Evolutionary conservation across 1,140 invertebrate species (phyloP), one percentile per base, ranked within the genome.

Genomic region (Pollicipes pollicipes): DNA sequence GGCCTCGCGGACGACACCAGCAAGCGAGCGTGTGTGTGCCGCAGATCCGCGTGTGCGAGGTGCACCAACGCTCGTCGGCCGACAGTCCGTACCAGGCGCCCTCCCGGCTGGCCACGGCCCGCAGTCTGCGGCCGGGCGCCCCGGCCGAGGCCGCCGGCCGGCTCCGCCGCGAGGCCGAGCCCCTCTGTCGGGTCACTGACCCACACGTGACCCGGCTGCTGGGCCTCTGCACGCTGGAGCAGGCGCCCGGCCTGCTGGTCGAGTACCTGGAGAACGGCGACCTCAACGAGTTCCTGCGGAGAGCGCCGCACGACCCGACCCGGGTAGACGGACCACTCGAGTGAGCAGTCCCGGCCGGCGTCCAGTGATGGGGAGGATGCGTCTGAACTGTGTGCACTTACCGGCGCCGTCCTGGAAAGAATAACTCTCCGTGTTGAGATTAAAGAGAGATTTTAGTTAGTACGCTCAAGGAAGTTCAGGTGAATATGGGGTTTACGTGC

Each of bases 121-220:
- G 72, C 63, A 68, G 29, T 35, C 71, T 73, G 31, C 69, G 70
- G 27, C n/a, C 31, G 6, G 63, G 24, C 0, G 73, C 68, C 24
- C 67, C 68, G 17, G 66, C 70, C n/a, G 30, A 45, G 4, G 35
- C 68, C 8, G 69, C 68, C 35, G 71, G 70, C 30, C 69, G 69
- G 10, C 72, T 73, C 29, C 66, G 37, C 32, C 73, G 70, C 31
- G 72, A 73, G 63, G n/a, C 28, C 10, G 68, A 69, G 16, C 24
- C 35, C 1, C 70, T 73, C 8, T 67, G 66, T 30, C n/a, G 29
- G 26, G 30, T 71, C 30, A 64, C 69, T 29, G 91, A 93, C 76
- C 85, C 85, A 0, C 90, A 94, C 78, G 88, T 96, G 68, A 88
- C 90, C 3, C 83, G 90, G 27, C 89, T 95, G 6, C 77, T 95